Evolutionary conservation across 2,113 vertebrate genomes (phyloP).

Genomic region (Prionailurus bengalensis): DNA sequence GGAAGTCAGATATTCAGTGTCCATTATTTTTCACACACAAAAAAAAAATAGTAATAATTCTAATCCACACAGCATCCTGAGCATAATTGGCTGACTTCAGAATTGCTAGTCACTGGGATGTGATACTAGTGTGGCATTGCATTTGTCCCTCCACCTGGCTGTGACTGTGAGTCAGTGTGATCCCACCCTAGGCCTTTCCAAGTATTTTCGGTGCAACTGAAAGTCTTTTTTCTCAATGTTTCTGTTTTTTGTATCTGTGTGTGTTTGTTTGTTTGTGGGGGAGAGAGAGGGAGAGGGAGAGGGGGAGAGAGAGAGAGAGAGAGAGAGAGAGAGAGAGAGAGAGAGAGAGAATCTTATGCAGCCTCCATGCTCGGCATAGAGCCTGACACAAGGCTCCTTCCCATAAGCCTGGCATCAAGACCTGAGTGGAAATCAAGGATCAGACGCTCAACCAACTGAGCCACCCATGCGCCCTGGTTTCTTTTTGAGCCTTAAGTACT

Average conservation of each 20-base stretch:
- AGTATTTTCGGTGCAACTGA: background rate
- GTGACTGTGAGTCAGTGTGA: background rate
- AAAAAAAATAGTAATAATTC: background rate
- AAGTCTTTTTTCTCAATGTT: background rate
- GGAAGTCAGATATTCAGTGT: background rate
- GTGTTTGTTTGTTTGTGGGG: no score
- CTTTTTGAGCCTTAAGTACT: background rate
- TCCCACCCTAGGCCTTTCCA: background rate
- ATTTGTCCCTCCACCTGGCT: background rate
- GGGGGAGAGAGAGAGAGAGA: no score
- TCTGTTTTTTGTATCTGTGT: background rate
- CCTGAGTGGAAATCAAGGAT: no score
- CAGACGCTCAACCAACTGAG: no score
- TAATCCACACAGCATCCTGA: background rate
- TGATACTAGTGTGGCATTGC: rapidly evolving
- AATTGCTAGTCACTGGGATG: background rate
- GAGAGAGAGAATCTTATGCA: no score
- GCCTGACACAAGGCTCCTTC: no score
- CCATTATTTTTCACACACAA: constrained; percentile 3
- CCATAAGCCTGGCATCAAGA: no score
- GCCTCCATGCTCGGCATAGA: no score
- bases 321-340: no score
- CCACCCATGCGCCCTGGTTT: background rate
- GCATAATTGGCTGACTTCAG: background rate
- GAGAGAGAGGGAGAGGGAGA: no score